Evolutionary conservation across 2,888 invertebrate species (phyloP).

Genomic region (Lasioglossum calceatum): DNA sequence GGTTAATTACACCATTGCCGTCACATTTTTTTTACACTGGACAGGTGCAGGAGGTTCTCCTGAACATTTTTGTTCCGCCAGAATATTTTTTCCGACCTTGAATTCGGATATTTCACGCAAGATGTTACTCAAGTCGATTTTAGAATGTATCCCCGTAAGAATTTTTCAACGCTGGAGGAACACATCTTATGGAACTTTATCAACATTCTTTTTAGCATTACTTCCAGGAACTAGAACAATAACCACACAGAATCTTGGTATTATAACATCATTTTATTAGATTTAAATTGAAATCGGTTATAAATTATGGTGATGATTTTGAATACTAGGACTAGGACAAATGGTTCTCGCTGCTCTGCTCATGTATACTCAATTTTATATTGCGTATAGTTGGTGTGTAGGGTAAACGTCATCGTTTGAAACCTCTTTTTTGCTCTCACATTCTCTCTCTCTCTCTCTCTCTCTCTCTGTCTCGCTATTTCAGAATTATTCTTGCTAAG

Average conservation of each 20-base stretch:
- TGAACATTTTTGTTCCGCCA: too few species aligned
- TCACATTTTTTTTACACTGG: too few species aligned
- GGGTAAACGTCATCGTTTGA: constrained; percentile 65
- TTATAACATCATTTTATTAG: constrained; percentile 77
- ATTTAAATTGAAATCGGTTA: constrained; percentile 76
- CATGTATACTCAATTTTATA: constrained; percentile 70
- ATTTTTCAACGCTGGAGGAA: background rate
- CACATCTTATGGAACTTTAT: background rate
- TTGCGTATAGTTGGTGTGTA: constrained; percentile 67
- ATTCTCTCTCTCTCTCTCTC: background rate
- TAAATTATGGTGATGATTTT: constrained; percentile 77
- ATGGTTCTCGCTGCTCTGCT: constrained; percentile 75
- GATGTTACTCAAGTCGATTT: too few species aligned
- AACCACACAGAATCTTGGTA: constrained; percentile 45
- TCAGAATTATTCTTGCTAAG: constrained; percentile 30
- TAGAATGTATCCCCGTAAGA: too few species aligned
- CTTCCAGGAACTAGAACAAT: background rate
- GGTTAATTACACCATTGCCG: too few species aligned
- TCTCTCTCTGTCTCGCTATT: constrained; percentile 27
- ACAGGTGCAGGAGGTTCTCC: too few species aligned
- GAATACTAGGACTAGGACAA: constrained; percentile 78
- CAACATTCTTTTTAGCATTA: background rate
- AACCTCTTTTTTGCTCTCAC: constrained; percentile 41
- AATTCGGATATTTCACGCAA: too few species aligned
- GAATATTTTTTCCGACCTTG: too few species aligned